phyloP scores from a whole-genome alignment of 2,888 invertebrate genomes.

The Andrena hattorfiana region DNA sequence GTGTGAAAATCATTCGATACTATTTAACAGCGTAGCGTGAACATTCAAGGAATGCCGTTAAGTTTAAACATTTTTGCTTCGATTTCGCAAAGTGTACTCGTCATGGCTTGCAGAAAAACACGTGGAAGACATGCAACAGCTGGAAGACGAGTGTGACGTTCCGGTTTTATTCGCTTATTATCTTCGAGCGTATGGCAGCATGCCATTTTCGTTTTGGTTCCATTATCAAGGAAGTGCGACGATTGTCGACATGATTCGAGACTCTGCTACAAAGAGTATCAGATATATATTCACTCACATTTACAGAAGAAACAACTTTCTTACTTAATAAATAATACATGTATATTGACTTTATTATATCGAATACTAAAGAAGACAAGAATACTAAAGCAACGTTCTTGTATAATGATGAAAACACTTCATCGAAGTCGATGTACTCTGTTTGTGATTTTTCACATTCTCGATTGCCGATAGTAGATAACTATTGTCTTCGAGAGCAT shows the following conservation, averaged over 20 bases:
- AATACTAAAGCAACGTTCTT: no score
- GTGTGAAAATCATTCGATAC: no score
- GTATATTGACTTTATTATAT: background rate
- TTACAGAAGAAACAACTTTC: no score
- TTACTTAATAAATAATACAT: background rate
- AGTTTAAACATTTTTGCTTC: background rate
- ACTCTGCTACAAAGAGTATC: no score
- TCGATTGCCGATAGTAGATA: background rate
- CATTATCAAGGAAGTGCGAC: background rate
- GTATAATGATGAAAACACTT: no score
- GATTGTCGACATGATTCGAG: background rate
- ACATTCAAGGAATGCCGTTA: background rate
- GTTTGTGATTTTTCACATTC: background rate
- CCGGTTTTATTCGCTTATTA: conserved; percentile 44
- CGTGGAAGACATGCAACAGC: conserved; percentile 62
- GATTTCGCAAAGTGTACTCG: conserved; percentile 20
- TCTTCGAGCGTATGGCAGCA: background rate
- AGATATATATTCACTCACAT: background rate
- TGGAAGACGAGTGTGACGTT: conserved; percentile 55
- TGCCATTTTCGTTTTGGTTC: conserved; percentile 18
- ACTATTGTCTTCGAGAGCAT: background rate
- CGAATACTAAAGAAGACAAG: no score
- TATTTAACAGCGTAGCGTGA: background rate
- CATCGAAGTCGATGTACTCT: background rate
- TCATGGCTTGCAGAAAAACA: conserved; percentile 7